These are phyloP conservation scores for Drosophila leontia DNA, from an alignment of 1,140 invertebrate genomes.

Conservation along the genomic window DNA sequence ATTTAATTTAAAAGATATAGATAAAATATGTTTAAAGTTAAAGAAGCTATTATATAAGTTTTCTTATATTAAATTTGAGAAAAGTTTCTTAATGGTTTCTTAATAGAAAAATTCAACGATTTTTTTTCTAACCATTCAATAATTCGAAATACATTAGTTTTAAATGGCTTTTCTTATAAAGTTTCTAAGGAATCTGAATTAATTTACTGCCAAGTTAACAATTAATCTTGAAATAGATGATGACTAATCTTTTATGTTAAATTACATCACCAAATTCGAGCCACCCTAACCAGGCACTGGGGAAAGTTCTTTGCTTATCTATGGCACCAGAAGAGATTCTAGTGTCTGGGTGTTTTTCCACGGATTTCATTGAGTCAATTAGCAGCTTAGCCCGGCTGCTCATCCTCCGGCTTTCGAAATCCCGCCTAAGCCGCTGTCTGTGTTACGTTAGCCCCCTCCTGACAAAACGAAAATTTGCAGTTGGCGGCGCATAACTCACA, in stretches of 20 bases:
- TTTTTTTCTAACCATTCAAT: neutral
- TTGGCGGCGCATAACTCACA: constrained; percentile 66
- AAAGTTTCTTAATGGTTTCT: neutral
- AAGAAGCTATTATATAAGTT: neutral
- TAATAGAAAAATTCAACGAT: neutral
- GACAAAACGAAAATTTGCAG: constrained; percentile 31
- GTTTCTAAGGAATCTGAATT: neutral
- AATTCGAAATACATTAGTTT: neutral
- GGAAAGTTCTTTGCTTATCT: constrained; percentile 17
- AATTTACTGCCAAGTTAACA: no score
- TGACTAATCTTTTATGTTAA: neutral
- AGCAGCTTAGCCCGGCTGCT: constrained; percentile 18
- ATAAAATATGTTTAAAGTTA: neutral
- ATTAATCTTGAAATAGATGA: neutral
- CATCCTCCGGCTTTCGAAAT: constrained; percentile 20
- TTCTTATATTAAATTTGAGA: neutral
- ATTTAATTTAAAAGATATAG: no score
- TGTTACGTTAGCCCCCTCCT: neutral
- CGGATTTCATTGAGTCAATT: constrained; percentile 49
- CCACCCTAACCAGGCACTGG: neutral
- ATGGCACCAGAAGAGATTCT: neutral
- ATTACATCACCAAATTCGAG: neutral
- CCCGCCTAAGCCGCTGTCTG: constrained; percentile 24
- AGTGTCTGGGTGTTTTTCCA: neutral
- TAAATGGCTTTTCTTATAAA: neutral